A percentile compares a stretch with the other conserved stretches of the same genome.
Evolutionary conservation across 2,113 vertebrate species (phyloP).

Genomic region (Morone saxatilis): DNA sequence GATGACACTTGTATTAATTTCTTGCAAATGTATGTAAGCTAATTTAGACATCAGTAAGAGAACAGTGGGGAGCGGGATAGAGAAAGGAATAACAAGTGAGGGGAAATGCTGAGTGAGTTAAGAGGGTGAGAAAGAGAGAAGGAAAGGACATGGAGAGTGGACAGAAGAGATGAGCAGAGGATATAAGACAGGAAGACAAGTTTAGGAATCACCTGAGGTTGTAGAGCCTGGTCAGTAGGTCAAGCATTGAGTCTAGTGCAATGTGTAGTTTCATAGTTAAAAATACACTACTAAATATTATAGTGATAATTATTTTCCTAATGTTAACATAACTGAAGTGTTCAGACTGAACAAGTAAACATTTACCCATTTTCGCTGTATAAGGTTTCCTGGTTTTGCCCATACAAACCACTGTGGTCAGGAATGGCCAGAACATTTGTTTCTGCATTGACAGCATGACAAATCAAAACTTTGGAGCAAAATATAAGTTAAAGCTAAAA

Average conservation of each 20-base stretch:
- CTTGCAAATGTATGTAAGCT: background rate
- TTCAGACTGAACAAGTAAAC: background rate
- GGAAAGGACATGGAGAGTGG: background rate
- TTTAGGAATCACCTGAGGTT: background rate
- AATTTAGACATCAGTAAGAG: background rate
- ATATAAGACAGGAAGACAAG: background rate
- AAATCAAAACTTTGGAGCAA: background rate
- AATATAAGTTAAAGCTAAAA: background rate
- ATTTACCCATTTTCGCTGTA: background rate
- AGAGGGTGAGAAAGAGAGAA: background rate
- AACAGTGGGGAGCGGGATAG: background rate
- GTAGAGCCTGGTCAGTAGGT: background rate
- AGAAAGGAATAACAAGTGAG: background rate
- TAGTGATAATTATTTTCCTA: background rate
- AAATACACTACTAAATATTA: background rate
- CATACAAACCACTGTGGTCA: conserved; percentile 29
- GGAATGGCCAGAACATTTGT: background rate
- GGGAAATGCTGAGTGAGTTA: background rate
- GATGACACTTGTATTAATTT: background rate
- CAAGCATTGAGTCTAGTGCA: background rate
- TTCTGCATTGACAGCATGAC: background rate
- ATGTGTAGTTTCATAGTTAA: background rate
- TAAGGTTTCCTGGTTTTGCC: conserved; percentile 15
- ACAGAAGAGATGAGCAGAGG: background rate
- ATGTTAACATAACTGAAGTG: background rate